These are phyloP conservation scores for Sesia apiformis DNA, from an alignment of 2,888 invertebrate genomes.

Conservation along the genomic window DNA sequence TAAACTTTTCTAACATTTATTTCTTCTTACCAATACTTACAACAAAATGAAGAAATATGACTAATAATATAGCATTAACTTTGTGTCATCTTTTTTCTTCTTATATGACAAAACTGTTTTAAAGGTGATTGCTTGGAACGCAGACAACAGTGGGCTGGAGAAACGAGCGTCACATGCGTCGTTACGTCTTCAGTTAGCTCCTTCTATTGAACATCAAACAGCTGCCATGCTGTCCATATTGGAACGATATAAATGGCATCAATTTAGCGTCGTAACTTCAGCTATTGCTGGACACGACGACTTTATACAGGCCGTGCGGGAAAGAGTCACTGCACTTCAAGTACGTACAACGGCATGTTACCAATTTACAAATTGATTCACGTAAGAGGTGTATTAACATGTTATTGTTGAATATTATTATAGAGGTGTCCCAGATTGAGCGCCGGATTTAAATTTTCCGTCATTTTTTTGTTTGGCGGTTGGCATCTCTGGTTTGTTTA, in stretches of 20 bases:
- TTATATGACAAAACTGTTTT: not conserved
- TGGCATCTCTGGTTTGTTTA: too few species aligned
- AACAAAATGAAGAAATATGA: too few species aligned
- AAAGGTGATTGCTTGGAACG: slow-evolving; percentile 95
- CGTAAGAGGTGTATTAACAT: not conserved
- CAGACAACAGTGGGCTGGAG: slow-evolving; percentile 94
- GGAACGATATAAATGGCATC: slow-evolving; percentile 96
- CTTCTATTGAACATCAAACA: slow-evolving; percentile 96
- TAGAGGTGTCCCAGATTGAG: too few species aligned
- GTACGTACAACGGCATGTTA: slow-evolving; percentile 30
- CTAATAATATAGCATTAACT: too few species aligned
- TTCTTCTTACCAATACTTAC: too few species aligned
- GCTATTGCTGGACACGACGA: slow-evolving; percentile 96
- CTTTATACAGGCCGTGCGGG: slow-evolving; percentile 94
- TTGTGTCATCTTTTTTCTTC: too few species aligned
- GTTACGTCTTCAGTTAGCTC: slow-evolving; percentile 93
- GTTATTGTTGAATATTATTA: too few species aligned
- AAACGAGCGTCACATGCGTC: slow-evolving; percentile 89
- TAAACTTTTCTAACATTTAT: slow-evolving; percentile 22
- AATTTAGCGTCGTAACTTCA: slow-evolving; percentile 94
- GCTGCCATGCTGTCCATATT: slow-evolving; percentile 96
- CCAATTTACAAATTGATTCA: not conserved
- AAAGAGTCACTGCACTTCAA: slow-evolving; percentile 89
- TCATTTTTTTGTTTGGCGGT: too few species aligned
- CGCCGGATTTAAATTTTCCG: too few species aligned